Evolutionary conservation across 2,888 invertebrate species (phyloP).

Genomic region (Tetropium fuscum): DNA sequence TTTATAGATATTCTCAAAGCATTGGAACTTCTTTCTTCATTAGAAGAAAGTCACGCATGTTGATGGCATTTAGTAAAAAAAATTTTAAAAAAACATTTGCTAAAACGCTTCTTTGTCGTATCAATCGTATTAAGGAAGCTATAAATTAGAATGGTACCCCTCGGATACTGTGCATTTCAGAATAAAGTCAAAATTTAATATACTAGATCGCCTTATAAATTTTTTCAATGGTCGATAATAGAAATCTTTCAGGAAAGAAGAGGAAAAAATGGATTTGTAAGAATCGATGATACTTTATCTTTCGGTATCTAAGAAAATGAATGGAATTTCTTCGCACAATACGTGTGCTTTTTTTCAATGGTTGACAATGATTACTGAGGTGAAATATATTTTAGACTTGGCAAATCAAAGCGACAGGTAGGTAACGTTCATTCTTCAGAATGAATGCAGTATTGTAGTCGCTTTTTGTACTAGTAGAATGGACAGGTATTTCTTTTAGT

Average conservation of each 20-base stretch:
- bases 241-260: constrained; percentile 8
- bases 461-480: constrained; percentile 56
- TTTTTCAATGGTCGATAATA: constrained; percentile 2
- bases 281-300: constrained; percentile 39
- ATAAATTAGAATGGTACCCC: neutral
- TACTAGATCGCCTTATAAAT: constrained; percentile 8
- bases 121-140: neutral
- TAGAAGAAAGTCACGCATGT: no score
- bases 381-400: constrained; percentile 64
- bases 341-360: constrained; percentile 49
- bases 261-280: constrained; percentile 12
- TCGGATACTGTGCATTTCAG: neutral
- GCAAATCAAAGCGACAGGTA: constrained; percentile 64
- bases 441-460: constrained; percentile 56
- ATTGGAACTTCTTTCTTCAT: no score
- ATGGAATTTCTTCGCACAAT: constrained; percentile 48
- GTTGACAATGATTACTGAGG: constrained; percentile 63
- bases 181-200: constrained; percentile 15
- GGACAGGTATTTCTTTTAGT: constrained; percentile 62
- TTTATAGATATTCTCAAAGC: no score
- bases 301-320: constrained; percentile 50
- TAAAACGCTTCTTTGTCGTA: neutral
- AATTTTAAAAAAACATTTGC: neutral
- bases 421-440: constrained; percentile 59
- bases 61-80: no score